Conservation (phyloP, 2,797 vertebrate genomes). For the Lutjanus argentimaculatus region DNA sequence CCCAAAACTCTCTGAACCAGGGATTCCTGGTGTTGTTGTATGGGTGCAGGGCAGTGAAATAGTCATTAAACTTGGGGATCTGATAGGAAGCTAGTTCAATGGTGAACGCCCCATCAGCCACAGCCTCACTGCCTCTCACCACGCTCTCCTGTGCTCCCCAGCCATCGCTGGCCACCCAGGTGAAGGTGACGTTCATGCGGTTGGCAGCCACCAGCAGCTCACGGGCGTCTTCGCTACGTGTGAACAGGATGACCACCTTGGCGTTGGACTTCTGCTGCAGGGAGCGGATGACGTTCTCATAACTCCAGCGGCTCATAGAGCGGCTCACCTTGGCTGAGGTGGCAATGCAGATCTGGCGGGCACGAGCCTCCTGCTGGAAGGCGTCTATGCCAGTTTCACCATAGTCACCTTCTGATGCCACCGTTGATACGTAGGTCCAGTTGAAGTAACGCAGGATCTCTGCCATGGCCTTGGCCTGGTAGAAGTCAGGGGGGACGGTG, state of each 20-base stretch:
- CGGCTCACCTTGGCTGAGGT: conserved; percentile 98
- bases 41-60: conserved; percentile 92
- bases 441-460: conserved; percentile 99
- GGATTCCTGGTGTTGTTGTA: conserved; percentile 97
- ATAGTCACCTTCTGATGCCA: conserved; percentile 97
- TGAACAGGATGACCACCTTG: conserved; percentile 95
- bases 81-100: conserved; percentile 97
- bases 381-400: conserved; percentile 98
- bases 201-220: conserved; percentile 94
- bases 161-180: conserved; percentile 98
- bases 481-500: conserved; percentile 97
- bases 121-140: conserved; percentile 92
- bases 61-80: conserved; percentile 92
- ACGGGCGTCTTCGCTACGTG: conserved; percentile 94
- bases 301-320: conserved; percentile 94
- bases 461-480: conserved; percentile 98
- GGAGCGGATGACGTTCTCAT: conserved; percentile 93
- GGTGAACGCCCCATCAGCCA: conserved; percentile 96
- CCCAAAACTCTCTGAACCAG: conserved; percentile 98
- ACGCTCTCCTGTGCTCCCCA: conserved; percentile 98
- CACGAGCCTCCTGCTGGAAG: conserved; percentile 96
- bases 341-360: conserved; percentile 97
- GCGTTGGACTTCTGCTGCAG: conserved; percentile 97
- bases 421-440: conserved; percentile 98
- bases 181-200: conserved; percentile 94